These are phyloP conservation scores for Ciconia nigra DNA, from an alignment of 2,797 vertebrate genomes.

Conservation along the genomic window DNA sequence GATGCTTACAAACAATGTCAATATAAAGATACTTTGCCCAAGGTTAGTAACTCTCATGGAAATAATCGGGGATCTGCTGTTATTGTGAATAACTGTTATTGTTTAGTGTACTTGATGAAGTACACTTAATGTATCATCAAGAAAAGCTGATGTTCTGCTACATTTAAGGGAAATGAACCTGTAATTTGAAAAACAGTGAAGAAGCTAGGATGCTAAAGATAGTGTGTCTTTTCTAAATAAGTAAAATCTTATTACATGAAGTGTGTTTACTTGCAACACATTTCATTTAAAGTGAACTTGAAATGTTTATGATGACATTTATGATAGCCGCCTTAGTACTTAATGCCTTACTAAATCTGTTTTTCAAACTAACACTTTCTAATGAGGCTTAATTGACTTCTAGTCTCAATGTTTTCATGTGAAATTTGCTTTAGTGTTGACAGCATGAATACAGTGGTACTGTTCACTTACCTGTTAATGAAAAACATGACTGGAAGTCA, in stretches of 20 bases:
- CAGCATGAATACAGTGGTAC: neutral
- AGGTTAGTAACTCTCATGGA: slow-evolving; percentile 80
- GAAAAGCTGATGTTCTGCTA: neutral
- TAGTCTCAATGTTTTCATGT: neutral
- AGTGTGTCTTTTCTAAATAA: neutral
- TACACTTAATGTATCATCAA: neutral
- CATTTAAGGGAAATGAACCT: neutral
- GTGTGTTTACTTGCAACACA: neutral
- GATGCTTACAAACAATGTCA: slow-evolving; percentile 98
- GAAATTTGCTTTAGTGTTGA: neutral
- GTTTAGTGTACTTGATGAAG: neutral
- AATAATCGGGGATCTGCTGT: neutral
- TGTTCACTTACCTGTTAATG: neutral
- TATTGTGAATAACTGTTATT: neutral
- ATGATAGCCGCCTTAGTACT: slow-evolving; percentile 12
- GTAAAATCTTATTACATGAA: neutral
- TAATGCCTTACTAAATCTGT: slow-evolving; percentile 49
- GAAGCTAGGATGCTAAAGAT: neutral
- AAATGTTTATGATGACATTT: neutral
- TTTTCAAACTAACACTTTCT: slow-evolving; percentile 57
- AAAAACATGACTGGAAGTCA: neutral
- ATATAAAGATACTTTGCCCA: slow-evolving; percentile 96
- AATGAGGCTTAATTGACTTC: neutral
- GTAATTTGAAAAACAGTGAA: neutral
- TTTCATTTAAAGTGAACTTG: neutral